A percentile compares a stretch with the other conserved stretches of the same genome.
Evolutionary conservation across 2,113 vertebrate genomes (phyloP).

Genomic region (Podarcis muralis): DNA sequence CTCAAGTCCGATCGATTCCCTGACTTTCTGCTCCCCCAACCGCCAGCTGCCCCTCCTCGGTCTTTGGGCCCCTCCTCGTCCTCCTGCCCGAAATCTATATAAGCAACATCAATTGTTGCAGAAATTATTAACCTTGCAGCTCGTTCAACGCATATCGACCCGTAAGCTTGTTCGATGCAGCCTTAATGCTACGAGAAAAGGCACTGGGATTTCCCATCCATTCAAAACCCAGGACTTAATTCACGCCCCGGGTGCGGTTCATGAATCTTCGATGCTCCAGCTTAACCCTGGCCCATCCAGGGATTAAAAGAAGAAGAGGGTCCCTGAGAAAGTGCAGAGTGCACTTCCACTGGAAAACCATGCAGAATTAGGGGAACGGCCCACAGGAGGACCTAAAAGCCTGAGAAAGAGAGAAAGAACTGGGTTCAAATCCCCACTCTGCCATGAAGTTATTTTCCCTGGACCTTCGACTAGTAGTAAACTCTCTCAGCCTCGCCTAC

Average conservation of each 20-base stretch:
- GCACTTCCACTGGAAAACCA: background rate
- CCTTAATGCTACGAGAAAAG: background rate
- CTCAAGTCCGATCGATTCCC: no score
- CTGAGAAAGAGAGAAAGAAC: no score
- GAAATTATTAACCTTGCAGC: background rate
- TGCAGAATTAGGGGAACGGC: background rate
- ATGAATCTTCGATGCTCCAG: background rate
- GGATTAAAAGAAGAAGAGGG: background rate
- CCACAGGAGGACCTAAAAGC: no score
- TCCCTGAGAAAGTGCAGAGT: background rate
- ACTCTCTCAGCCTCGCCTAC: no score
- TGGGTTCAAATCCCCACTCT: no score
- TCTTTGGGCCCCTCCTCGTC: no score
- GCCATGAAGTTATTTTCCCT: no score
- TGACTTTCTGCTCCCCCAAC: no score
- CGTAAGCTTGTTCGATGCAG: background rate
- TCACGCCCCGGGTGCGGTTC: background rate
- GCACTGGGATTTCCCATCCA: background rate
- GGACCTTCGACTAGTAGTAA: no score
- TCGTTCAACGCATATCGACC: background rate
- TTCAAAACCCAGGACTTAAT: background rate
- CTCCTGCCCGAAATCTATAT: background rate
- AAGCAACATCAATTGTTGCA: background rate
- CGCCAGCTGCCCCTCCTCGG: background rate
- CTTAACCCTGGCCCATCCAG: background rate